Base-by-base conservation (phyloP, 1,140 invertebrate species). In the Agrypnia vestita region DNA sequence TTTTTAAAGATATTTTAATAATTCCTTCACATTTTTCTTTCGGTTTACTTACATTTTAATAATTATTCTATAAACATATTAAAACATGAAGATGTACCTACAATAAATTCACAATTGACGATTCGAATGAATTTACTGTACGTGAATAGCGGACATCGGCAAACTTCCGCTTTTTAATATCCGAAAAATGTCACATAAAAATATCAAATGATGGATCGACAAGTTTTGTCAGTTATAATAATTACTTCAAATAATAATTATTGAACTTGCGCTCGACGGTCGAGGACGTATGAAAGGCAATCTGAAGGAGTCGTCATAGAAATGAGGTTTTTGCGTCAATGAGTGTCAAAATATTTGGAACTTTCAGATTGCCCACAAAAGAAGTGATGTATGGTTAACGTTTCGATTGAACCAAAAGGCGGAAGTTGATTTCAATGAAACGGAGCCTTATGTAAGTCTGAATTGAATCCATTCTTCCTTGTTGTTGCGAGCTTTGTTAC, bases 301-400 rank as follows among this genome's bases (percentile, higher is more conserved):
- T 67, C 43, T 67, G 25, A 44, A 67, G 62, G 17, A 67, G 62
- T 67, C 62, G 13, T 35, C 35, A 67, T 67, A 46, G 43, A 67
- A 44, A 44, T 67, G 49, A 67, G 62, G 62, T 43, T 67, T 67
- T 67, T 67, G 25, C 43, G 43, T 67, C 35, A 46, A 44, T n/a
- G 43, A 43, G 43, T 67, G 62, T 67, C 62, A 67, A 43, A 67
- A 67, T 46, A 67, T 67, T 67, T 44, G 43, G 62, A 46, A 46
- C 21, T 67, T 12, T 12, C 3, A n/a, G 12, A n/a, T 13, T 1
- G 0, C 0, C 7, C 9, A 67, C 62, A 67, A 67, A 15, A 44
- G 62, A 43, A 13, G 25, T 61, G 44, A 13, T 51, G 49, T 51
- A 13, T 51, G 49, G 49, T 15, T 51, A 35, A n/a, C 4, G 12